These are phyloP conservation scores for Phthorimaea operculella DNA, from an alignment of 1,140 invertebrate genomes.

Conservation along the genomic window DNA sequence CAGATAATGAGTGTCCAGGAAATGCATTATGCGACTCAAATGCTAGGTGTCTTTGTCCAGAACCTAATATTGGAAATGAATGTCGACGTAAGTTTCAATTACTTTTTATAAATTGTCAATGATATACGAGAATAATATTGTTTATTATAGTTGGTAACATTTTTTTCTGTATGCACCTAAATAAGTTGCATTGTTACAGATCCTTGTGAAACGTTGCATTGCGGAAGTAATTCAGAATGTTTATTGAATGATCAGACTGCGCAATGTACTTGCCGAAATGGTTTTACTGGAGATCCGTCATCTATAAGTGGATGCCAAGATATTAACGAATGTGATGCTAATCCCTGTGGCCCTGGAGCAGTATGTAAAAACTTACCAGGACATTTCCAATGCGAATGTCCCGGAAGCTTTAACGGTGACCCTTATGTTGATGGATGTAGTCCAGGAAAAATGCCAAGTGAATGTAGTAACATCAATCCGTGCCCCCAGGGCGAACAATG, in stretches of 20 bases:
- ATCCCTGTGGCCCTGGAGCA: slow-evolving; percentile 83
- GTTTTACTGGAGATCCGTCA: slow-evolving; percentile 77
- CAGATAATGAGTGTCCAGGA: slow-evolving; percentile 84
- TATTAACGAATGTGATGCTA: slow-evolving; percentile 85
- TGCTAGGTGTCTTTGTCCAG: slow-evolving; percentile 85
- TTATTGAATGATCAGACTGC: slow-evolving; percentile 85
- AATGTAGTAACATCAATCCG: slow-evolving; percentile 79
- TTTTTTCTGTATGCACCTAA: not conserved
- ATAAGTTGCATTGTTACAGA: slow-evolving; percentile 68
- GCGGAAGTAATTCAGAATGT: slow-evolving; percentile 90
- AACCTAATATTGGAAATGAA: slow-evolving; percentile 90
- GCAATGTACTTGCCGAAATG: slow-evolving; percentile 83
- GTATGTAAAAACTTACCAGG: slow-evolving; percentile 91
- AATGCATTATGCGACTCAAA: slow-evolving; percentile 86
- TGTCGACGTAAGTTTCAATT: slow-evolving; percentile 81
- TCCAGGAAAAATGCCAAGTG: slow-evolving; percentile 69
- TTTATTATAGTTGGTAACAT: not conserved
- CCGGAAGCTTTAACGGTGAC: slow-evolving; percentile 76
- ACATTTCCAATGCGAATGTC: slow-evolving; percentile 88
- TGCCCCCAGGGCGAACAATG: slow-evolving; percentile 88
- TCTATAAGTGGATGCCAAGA: slow-evolving; percentile 83
- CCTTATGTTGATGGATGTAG: slow-evolving; percentile 79
- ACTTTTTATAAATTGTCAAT: slow-evolving; percentile 12
- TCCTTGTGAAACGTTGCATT: slow-evolving; percentile 88
- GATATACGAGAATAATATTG: not conserved